These are phyloP conservation scores for Teinopalpus imperialis DNA, from an alignment of 2,888 invertebrate species.

Conservation along the genomic window DNA sequence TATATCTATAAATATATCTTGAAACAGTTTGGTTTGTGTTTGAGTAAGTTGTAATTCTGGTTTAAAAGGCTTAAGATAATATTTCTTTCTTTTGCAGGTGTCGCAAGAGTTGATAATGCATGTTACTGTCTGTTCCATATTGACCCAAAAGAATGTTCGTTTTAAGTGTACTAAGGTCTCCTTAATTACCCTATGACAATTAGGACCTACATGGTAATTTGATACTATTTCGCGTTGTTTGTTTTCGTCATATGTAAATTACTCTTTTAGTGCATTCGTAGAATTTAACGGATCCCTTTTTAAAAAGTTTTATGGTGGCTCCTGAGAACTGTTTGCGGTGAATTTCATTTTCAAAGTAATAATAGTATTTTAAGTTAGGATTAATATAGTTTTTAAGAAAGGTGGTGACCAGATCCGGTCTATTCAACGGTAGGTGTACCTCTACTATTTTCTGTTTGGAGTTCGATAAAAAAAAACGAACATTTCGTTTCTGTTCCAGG, in stretches of 20 bases:
- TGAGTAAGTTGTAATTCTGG: background rate
- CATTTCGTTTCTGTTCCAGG: no score
- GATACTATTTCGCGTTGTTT: constrained; percentile 21
- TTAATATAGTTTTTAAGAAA: constrained; percentile 27
- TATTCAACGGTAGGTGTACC: no score
- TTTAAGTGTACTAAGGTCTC: constrained; percentile 20
- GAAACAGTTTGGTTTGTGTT: background rate
- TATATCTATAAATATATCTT: background rate
- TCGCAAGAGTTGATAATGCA: constrained; percentile 34
- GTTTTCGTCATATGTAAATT: constrained; percentile 17
- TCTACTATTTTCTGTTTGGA: no score
- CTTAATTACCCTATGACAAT: constrained; percentile 24
- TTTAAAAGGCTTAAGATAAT: constrained; percentile 29
- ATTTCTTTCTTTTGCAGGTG: constrained; percentile 31
- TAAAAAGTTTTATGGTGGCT: constrained; percentile 27
- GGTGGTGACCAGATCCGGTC: no score
- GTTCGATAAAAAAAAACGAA: no score
- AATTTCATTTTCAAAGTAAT: constrained; percentile 31
- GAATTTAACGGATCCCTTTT: constrained; percentile 30
- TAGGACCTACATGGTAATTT: constrained; percentile 25
- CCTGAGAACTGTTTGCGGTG: constrained; percentile 26
- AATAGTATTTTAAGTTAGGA: constrained; percentile 25
- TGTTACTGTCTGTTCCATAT: constrained; percentile 27
- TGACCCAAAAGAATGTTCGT: no score
- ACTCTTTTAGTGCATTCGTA: constrained; percentile 35